phyloP scores from a whole-genome alignment of 1,140 invertebrate species.

The Drosophila mojavensis region DNA sequence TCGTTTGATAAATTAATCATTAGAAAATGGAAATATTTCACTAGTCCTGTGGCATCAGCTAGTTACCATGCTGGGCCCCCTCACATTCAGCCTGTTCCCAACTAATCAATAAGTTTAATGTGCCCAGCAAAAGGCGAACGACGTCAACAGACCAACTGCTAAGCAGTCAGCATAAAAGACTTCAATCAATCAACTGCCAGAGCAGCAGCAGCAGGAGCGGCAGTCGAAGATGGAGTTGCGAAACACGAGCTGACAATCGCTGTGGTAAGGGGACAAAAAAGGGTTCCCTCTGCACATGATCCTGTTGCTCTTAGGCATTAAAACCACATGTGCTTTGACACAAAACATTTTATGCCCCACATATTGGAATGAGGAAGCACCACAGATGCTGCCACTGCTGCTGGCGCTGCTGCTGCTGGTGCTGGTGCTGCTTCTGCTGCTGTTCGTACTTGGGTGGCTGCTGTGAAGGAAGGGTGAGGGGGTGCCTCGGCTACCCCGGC shows the following conservation, averaged over 20 bases:
- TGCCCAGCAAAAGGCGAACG: constrained; percentile 37
- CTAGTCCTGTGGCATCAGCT: not conserved
- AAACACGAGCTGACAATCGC: constrained; percentile 4
- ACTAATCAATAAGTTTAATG: constrained; percentile 68
- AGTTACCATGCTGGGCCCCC: constrained; percentile 10
- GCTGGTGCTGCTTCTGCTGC: not conserved
- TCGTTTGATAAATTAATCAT: constrained; percentile 60
- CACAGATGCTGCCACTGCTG: not conserved
- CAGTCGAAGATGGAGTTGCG: constrained; percentile 21
- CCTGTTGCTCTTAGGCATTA: constrained; percentile 51
- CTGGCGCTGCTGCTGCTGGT: not conserved
- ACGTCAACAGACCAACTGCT: constrained; percentile 31
- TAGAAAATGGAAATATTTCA: constrained; percentile 67
- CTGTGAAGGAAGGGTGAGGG: not conserved
- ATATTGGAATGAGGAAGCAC: constrained; percentile 24
- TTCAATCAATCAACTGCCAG: constrained; percentile 77
- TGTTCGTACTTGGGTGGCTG: not conserved
- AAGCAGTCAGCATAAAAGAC: constrained; percentile 33
- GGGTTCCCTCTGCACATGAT: constrained; percentile 19
- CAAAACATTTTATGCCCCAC: constrained; percentile 60
- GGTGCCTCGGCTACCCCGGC: not conserved
- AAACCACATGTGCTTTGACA: constrained; percentile 67
- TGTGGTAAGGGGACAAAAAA: constrained; percentile 28
- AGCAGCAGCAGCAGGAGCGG: constrained; percentile 66
- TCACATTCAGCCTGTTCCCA: constrained; percentile 1